phyloP scores from a whole-genome alignment of 1,140 invertebrate species.

The Venturia canescens region DNA sequence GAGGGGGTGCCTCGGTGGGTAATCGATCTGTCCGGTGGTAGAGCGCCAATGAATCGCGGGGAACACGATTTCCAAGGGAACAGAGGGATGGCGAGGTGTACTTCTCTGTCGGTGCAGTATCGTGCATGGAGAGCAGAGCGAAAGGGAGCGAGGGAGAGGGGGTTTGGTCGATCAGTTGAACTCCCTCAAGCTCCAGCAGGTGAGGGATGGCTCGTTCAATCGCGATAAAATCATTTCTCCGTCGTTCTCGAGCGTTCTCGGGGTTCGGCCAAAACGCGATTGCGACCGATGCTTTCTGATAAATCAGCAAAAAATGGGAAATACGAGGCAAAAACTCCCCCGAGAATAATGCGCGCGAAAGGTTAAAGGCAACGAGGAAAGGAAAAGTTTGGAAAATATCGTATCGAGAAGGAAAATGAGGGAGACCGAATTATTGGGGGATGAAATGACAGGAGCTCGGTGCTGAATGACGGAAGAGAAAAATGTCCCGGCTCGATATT shows the following conservation, averaged over 20 bases:
- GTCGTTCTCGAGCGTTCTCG: conserved; percentile 49
- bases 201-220: conserved; percentile 67
- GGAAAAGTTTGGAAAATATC: conserved; percentile 12
- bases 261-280: conserved; percentile 29
- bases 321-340: neutral
- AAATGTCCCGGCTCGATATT: neutral
- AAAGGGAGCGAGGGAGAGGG: conserved; percentile 15
- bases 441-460: conserved; percentile 4
- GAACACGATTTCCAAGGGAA: conserved; percentile 62
- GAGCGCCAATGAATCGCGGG: conserved; percentile 68
- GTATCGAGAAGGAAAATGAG: neutral
- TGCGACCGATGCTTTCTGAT: conserved; percentile 36
- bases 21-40: conserved; percentile 67
- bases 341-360: conserved; percentile 26
- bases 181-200: conserved; percentile 47
- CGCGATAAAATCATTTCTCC: conserved; percentile 66
- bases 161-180: conserved; percentile 23
- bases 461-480: neutral
- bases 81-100: conserved; percentile 50
- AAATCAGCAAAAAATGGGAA: conserved; percentile 39
- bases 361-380: neutral
- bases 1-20: conserved; percentile 55
- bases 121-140: conserved; percentile 31
- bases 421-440: neutral
- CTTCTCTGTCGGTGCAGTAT: conserved; percentile 2